phyloP scores from a whole-genome alignment of 2,113 vertebrate genomes.

The Cisticola juncidis region DNA sequence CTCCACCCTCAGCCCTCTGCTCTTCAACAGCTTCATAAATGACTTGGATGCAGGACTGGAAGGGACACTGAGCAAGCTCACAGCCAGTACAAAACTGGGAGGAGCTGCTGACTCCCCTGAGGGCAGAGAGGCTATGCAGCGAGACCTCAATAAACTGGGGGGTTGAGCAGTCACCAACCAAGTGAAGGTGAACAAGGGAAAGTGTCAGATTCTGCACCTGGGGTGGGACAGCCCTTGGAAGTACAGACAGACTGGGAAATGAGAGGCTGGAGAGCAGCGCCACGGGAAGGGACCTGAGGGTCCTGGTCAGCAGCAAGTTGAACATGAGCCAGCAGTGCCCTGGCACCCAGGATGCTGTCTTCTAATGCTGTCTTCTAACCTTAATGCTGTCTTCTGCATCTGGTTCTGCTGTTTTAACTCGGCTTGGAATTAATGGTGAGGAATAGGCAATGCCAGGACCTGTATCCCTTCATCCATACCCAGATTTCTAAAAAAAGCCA shows the following conservation, averaged over 20 bases:
- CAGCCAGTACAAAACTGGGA: background rate
- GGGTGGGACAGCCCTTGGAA: background rate
- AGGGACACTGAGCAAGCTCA: background rate
- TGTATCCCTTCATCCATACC: background rate
- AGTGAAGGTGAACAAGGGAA: background rate
- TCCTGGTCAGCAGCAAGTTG: background rate
- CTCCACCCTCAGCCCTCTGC: accelerated
- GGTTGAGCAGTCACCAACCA: background rate
- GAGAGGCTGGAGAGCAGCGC: background rate
- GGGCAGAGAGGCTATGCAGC: background rate
- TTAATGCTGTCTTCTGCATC: background rate
- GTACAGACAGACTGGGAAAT: background rate
- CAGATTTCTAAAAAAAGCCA: background rate
- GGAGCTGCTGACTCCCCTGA: background rate
- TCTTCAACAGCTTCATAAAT: background rate
- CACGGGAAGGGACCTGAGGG: accelerated
- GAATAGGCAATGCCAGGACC: background rate
- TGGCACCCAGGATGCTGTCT: background rate
- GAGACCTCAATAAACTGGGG: background rate
- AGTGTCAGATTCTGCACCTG: background rate
- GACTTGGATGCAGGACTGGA: background rate
- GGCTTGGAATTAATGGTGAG: background rate
- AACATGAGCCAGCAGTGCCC: background rate
- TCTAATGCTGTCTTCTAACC: no score
- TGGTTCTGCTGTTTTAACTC: background rate